Percentiles rank a stretch among this genome's conserved stretches.
phyloP scores from a whole-genome alignment of 2,888 invertebrate genomes.

The Amphimallon solstitiale region DNA sequence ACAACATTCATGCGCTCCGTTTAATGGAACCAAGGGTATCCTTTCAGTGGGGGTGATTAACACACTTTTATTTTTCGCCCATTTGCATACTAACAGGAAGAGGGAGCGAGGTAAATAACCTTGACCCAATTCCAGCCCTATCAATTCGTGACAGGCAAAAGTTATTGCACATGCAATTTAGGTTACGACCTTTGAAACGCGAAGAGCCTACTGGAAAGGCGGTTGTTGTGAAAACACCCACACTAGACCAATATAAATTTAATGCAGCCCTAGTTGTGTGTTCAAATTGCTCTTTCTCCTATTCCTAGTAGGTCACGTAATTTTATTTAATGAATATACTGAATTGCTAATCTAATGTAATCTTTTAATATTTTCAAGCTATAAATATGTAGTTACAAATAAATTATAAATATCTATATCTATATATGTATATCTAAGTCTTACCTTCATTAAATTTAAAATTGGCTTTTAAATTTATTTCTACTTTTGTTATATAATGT shows the following conservation, averaged over 20 bases:
- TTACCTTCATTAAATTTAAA: too few relatives aligned
- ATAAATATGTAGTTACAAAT: too few relatives aligned
- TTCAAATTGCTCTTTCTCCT: too few relatives aligned
- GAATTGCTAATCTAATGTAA: too few relatives aligned
- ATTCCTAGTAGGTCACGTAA: too few relatives aligned
- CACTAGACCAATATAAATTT: not conserved
- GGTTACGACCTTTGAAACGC: slow-evolving; percentile 7
- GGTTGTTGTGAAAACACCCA: not conserved
- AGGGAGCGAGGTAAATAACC: slow-evolving; percentile 1
- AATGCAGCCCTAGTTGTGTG: too few relatives aligned
- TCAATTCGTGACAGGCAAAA: slow-evolving; percentile 12
- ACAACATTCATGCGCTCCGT: slow-evolving; percentile 2
- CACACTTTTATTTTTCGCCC: slow-evolving; percentile 10
- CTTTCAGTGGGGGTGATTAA: slow-evolving; percentile 6
- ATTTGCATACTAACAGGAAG: slow-evolving; percentile 13
- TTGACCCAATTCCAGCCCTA: slow-evolving; percentile 16
- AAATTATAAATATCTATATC: too few relatives aligned
- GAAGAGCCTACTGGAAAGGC: not conserved
- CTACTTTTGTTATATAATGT: too few relatives aligned
- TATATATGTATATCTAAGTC: too few relatives aligned
- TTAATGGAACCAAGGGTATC: slow-evolving; percentile 13
- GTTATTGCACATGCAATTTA: slow-evolving; percentile 32
- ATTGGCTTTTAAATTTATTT: too few relatives aligned
- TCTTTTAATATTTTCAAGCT: too few relatives aligned
- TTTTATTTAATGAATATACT: too few relatives aligned